Evolutionary conservation across 1,140 invertebrate genomes (phyloP), one percentile per base, ranked within the genome.

Genomic region (Theocolax elegans): DNA sequence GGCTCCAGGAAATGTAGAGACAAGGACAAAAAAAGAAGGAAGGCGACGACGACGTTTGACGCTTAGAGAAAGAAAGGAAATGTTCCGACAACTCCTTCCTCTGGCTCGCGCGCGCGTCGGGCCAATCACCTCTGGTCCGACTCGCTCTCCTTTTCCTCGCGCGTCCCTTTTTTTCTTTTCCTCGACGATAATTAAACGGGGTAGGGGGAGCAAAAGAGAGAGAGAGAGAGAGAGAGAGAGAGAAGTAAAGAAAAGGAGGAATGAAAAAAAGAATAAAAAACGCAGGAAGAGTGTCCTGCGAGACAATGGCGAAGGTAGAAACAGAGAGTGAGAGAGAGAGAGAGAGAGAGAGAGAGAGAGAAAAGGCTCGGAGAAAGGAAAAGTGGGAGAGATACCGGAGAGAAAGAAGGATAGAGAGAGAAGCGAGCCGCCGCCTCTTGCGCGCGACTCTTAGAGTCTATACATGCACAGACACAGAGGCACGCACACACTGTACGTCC

Each of bases 351-450:
- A 42, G 38, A 23, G 53, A 31, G 53, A 27, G 44, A 49, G 31
- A 59, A 44, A 27, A 35, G 31, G 4, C 31, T 35, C 10, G 4
- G 27, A 12, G 15, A 64, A 25, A 31, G 53, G 31, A 19, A 35
- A 9, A 42, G 38, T 19, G 53, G 23, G 53, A 27, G 44, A 49
- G 31, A 59, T 17, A 67, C 9, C 25, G 23, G 6, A 3, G 19
- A 29, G 1, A 40, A 10, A 63, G 10, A 59, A 40, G 29, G 69
- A 58, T 13, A 54, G 63, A 62, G 17, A 59, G 56, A 58, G 59
- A 56, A 63, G 31, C 38, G 65, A 46, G 72, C 67, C n/a, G 72
- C 60, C 44, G 72, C 59, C 35, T 53, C 56, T 54, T 35, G 31
- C 40, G 56, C 38, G 17, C 54, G 40, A 23, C n/a, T n/a, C n/a